A percentile compares a stretch with the other conserved stretches of the same genome.
phyloP scores from a whole-genome alignment of 2,113 vertebrate genomes.

The Panurus biarmicus region DNA sequence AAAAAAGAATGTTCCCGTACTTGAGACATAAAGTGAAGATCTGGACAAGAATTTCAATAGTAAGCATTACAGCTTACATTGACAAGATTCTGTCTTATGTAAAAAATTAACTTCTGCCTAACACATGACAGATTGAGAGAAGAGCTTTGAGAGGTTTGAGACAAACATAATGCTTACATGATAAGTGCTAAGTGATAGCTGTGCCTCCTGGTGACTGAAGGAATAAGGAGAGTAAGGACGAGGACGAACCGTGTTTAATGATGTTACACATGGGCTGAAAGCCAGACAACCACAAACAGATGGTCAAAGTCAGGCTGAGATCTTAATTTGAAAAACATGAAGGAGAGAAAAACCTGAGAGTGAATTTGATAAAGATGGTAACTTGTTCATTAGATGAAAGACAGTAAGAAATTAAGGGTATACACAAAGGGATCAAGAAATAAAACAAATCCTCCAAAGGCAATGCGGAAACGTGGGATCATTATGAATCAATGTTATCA shows the following conservation, averaged over 20 bases:
- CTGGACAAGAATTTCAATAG: background rate
- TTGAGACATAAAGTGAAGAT: background rate
- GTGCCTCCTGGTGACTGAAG: background rate
- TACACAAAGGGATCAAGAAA: background rate
- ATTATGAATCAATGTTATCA: background rate
- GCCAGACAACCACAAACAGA: background rate
- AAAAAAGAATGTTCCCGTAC: background rate
- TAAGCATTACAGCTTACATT: background rate
- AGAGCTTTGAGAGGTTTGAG: background rate
- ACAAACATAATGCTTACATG: background rate
- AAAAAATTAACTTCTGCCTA: background rate
- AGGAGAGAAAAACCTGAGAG: background rate
- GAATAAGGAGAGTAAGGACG: accelerated
- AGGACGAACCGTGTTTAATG: background rate
- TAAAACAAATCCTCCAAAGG: background rate
- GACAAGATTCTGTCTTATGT: background rate
- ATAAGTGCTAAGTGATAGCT: background rate
- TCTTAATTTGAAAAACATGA: background rate
- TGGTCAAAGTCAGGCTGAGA: background rate
- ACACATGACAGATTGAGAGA: background rate
- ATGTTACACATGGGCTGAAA: background rate
- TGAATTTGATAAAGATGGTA: background rate
- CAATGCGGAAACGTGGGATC: background rate
- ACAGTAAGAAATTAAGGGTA: background rate
- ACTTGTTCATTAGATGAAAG: background rate